Evolutionary conservation across 2,888 invertebrate species (phyloP).

Genomic region (Drosophila macrothrix): DNA sequence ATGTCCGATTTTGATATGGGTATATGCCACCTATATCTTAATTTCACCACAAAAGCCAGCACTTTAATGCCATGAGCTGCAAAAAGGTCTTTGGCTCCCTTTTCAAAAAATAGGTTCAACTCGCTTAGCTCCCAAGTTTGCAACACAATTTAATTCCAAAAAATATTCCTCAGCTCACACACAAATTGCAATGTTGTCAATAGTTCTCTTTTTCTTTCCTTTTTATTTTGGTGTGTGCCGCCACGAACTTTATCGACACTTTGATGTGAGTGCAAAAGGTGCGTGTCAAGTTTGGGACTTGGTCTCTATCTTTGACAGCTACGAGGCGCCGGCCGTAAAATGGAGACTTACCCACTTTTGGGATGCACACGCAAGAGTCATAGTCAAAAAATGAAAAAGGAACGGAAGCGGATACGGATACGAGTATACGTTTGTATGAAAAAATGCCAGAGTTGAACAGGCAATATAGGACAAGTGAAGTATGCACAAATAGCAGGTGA

Average conservation of each 20-base stretch:
- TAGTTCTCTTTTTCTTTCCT: slow-evolving; percentile 45
- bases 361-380: slow-evolving; percentile 18
- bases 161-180: slow-evolving; percentile 18
- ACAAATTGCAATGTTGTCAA: slow-evolving; percentile 52
- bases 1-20: slow-evolving; percentile 67
- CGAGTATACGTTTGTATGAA: slow-evolving; percentile 8
- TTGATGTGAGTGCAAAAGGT: slow-evolving; percentile 71
- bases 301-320: slow-evolving; percentile 27
- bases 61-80: slow-evolving; percentile 55
- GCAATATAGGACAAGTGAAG: slow-evolving; percentile 46
- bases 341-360: slow-evolving; percentile 40
- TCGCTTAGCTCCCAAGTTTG: slow-evolving; percentile 32
- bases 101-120: slow-evolving; percentile 23
- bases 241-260: slow-evolving; percentile 49
- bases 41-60: slow-evolving; percentile 73
- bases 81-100: slow-evolving; percentile 48
- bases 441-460: slow-evolving; percentile 31
- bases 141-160: slow-evolving; percentile 56
- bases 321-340: slow-evolving; percentile 34
- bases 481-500: slow-evolving; percentile 30
- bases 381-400: slow-evolving; percentile 21
- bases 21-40: slow-evolving; percentile 66
- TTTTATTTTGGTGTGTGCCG: slow-evolving; percentile 21
- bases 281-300: slow-evolving; percentile 48
- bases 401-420: slow-evolving; percentile 16